Percentiles rank a stretch among this genome's conserved stretches.
phyloP scores from a whole-genome alignment of 2,888 invertebrate genomes.

The Craniophora ligustri region DNA sequence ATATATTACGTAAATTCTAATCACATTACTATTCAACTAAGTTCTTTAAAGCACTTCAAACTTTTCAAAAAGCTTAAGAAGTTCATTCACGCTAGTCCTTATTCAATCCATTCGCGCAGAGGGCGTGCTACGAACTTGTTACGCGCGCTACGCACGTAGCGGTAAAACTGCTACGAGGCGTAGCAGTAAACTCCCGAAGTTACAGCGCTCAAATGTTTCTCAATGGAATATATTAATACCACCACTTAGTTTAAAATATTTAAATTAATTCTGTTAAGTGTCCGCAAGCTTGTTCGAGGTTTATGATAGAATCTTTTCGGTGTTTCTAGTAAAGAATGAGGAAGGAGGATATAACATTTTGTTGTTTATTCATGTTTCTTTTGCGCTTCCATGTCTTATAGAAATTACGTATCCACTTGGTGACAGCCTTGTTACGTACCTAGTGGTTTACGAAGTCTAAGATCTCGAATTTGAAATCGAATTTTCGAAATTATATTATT shows the following conservation, averaged over 20 bases:
- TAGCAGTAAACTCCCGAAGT: constrained; percentile 47
- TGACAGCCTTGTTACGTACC: no score
- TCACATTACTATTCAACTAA: neutral
- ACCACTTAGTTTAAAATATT: constrained; percentile 48
- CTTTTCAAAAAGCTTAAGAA: constrained; percentile 11
- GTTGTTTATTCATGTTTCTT: constrained; percentile 14
- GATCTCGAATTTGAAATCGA: no score
- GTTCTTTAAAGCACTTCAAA: constrained; percentile 2
- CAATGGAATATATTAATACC: constrained; percentile 31
- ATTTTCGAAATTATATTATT: no score
- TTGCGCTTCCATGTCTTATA: no score
- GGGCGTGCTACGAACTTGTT: constrained; percentile 53
- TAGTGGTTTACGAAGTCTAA: no score
- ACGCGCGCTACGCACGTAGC: constrained; percentile 63
- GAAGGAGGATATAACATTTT: constrained; percentile 18
- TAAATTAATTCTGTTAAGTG: constrained; percentile 48
- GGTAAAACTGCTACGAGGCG: constrained; percentile 58
- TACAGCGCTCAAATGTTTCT: constrained; percentile 12
- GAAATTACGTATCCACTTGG: no score
- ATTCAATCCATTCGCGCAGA: constrained; percentile 36
- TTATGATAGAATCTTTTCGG: constrained; percentile 34
- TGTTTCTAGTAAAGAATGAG: constrained; percentile 32
- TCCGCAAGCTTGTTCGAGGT: constrained; percentile 35
- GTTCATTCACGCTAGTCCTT: constrained; percentile 10
- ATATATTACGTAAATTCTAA: neutral